Conservation (phyloP, 2,113 vertebrate genomes). For the Gulo gulo region DNA sequence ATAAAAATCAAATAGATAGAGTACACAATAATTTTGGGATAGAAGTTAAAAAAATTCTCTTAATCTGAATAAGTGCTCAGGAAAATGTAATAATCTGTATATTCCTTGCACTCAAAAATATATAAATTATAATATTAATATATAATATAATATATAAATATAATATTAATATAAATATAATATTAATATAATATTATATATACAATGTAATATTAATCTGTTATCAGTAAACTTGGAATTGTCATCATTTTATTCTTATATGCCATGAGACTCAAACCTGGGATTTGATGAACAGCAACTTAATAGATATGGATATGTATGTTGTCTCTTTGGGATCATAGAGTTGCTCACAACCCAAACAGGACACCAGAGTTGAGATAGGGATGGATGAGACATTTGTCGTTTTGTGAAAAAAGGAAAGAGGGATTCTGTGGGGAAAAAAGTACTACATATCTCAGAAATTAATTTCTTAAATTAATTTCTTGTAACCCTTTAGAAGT, state of each 20-base stretch:
- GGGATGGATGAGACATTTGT: not conserved
- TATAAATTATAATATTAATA: not conserved
- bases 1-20: not conserved
- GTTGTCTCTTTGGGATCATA: not conserved
- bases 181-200: too few relatives aligned
- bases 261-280: not conserved
- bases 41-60: not conserved
- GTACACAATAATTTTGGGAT: not conserved
- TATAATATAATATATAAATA: too few relatives aligned
- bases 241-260: not conserved
- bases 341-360: not conserved
- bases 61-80: not conserved
- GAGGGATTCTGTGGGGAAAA: not conserved
- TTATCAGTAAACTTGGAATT: not conserved
- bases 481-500: not conserved
- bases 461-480: slow-evolving; percentile 33
- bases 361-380: not conserved
- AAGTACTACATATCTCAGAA: not conserved
- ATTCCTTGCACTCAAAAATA: not conserved
- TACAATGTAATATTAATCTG: not conserved
- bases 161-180: too few relatives aligned
- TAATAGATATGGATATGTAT: not conserved
- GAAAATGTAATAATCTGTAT: not conserved
- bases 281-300: not conserved
- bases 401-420: not conserved